Base-by-base conservation (phyloP, 2,797 vertebrate species). In the Microcaecilia unicolor region DNA sequence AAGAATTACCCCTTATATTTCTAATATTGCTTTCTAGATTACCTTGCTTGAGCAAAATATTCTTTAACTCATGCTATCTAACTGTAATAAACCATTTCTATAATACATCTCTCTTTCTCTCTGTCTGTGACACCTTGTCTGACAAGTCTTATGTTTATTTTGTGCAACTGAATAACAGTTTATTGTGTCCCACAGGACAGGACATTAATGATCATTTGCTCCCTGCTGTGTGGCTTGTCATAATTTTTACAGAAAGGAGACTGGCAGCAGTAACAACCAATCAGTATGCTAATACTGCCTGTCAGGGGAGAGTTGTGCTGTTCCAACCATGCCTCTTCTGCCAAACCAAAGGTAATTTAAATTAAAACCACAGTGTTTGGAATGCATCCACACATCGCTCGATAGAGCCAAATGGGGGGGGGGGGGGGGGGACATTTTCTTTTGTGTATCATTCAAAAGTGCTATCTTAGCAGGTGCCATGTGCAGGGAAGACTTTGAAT, bases 181-280 rank as follows among this genome's bases (percentile, higher is more conserved):
- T 61, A 68, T 52, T 72, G 57, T 64, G 37, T 74, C 69, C 53
- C 58, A 41, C 44, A 40, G 46, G 61, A 64, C 34, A 63, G 54
- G 48, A 58, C 58, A 72, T 74, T 76, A 78, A 72, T 74, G 66
- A 72, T 72, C 53, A 38, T 69, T 74, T 76, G 51, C 53, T 67
- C 64, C 78, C 69, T 25, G 60, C 66, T 70, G 56, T 27, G 67
- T 37, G 53, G 53, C n/a, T 46, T 67, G 67, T 74, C 70, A 70
- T 72, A 73, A 61, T 74, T 78, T n/a, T 68, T 59, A 44, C 41
- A 46, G 51, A 40, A 37, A 57, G 42, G 50, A 58, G 69, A 74
- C 15, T 68, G 65, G 60, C 66, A 61, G 64, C 53, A 51, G 51
- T 54, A 64, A 64, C 40, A 48, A 33, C 69, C 67, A 72, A 63